Base-by-base conservation (phyloP, 2,113 vertebrate species). In the Seriola aureovittata region DNA sequence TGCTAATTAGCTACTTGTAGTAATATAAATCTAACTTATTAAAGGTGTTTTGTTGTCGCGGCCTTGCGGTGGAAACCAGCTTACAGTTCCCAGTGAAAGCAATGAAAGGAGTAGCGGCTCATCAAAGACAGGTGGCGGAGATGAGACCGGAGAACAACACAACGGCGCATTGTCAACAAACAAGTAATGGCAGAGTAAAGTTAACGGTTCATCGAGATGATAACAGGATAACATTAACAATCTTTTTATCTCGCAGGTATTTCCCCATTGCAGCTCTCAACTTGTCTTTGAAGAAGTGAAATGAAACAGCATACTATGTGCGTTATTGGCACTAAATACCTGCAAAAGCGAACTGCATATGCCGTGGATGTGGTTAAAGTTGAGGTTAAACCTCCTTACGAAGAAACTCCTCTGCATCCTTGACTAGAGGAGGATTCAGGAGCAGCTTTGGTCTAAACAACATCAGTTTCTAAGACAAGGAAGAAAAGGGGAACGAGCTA, bases 151-250 rank as follows among this genome's bases (percentile, higher is more conserved):
- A 52, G 29, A 67, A 50, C 29, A 73, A 59, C 54, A 59, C n/a
- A 67, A 55, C 25, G 32, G 13, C 40, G 32, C 29, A 58, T 19
- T 58, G 44, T 52, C 42, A 68, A 68, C 32, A 11, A 44, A 23
- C 17, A 68, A 54, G 46, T 75, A 52, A 63, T 69, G n/a, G 50
- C 34, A 36, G 4, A 36, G 34, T 29, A 29, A 29, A 29, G 29
- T 29, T 29, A 66, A 25, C 40, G 48, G 36, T 40, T 68, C 42
- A 74, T 81, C 42, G 23, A 68, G 62, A 52, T 60, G 36, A 52
- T 52, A 73, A 29, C 29, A 29, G 62, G 60, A 59, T 59, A 42
- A 42, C 34, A 50, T 50, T 78, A n/a, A 42, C 17, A 9, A 16
- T 50, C 46, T 50, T 70, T 4, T 57, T 29, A 9, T 25, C 36